A percentile compares a stretch with the other conserved stretches of the same genome.
These are phyloP conservation scores for Papilio glaucus DNA, from an alignment of 1,140 invertebrate genomes.

Conservation along the genomic window DNA sequence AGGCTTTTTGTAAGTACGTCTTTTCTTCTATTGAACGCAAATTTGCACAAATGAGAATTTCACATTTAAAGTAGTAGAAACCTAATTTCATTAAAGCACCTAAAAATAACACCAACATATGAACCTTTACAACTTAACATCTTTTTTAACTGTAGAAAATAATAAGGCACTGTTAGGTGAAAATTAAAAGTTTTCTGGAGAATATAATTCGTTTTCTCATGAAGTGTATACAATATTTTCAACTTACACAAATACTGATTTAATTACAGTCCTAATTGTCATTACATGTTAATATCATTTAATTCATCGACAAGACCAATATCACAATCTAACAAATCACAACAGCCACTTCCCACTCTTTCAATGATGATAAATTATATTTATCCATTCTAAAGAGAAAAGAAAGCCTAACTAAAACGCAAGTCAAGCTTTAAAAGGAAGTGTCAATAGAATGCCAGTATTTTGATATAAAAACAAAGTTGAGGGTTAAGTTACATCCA, in stretches of 20 bases:
- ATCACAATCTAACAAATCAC: constrained; percentile 35
- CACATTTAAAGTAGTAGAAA: not conserved
- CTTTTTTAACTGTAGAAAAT: constrained; percentile 1
- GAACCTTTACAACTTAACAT: not conserved
- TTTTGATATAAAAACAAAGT: constrained; percentile 12
- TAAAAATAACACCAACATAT: constrained; percentile 11
- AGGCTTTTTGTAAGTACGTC: constrained; percentile 31
- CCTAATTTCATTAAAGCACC: constrained; percentile 27
- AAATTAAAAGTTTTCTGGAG: not conserved
- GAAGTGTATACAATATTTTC: not conserved
- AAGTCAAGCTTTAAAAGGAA: constrained; percentile 14
- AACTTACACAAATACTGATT: constrained; percentile 17
- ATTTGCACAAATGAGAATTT: constrained; percentile 20
- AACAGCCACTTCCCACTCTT: constrained; percentile 6
- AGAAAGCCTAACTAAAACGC: constrained; percentile 5
- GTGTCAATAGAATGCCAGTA: constrained; percentile 27
- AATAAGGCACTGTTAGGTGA: constrained; percentile 27
- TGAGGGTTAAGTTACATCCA: not conserved
- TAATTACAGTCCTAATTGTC: constrained; percentile 30
- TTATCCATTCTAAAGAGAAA: constrained; percentile 28
- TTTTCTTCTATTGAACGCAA: constrained; percentile 14
- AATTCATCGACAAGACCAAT: constrained; percentile 34
- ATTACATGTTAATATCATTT: constrained; percentile 28
- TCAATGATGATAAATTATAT: constrained; percentile 24
- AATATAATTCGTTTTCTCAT: too few relatives aligned